Base-by-base conservation (phyloP, 2,797 vertebrate species). In the Myripristis murdjan region DNA sequence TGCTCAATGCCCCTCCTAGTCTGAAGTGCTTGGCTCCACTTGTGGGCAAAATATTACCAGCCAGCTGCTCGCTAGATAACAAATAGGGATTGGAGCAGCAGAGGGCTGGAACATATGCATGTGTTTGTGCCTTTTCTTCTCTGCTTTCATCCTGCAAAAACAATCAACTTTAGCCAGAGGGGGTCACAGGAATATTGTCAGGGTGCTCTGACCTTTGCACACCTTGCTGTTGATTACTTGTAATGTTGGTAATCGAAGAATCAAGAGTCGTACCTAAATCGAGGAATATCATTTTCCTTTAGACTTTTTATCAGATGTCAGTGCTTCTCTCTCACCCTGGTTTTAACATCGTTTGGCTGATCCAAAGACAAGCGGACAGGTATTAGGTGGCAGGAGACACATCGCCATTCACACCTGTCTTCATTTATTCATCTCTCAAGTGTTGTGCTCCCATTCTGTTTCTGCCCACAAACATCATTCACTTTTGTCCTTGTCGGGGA, bases 1-100 rank as follows among this genome's bases (percentile, higher is more conserved):
- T 68, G 71, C 78, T 67, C 52, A 1, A 33, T 71, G 48, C 62
- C 78, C 79, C 70, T 73, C 57, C 81, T 31, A 59, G 77, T 60
- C 77, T 81, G 66, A 67, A 87, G 84, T 79, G 80, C 84, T 85
- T 83, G 87, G 89, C 86, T 88, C 81, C 79, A 87, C 81, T 89
- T 89, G 84, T 87, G 85, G 81, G 75, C 61, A 28, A 89, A 86
- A 90, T 81, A 83, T 84, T 77, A 82, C 41, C 64, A 87, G 81
- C 81, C 88, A 86, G 89, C 90, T 91, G 80, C 81, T 89, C 61
- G 7, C 79, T 55, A 74, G 81, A 89, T 84, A 86, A 80, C 65
- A 84, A 81, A 87, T 78, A 83, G 73, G 79, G 89, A 73, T 37
- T 60, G 69, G 74, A 79, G 65, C 76, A 83, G 81, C 70, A 75